Percentiles rank a stretch among this genome's conserved stretches.
phyloP scores from a whole-genome alignment of 2,888 invertebrate genomes.

The Patella pellucida region DNA sequence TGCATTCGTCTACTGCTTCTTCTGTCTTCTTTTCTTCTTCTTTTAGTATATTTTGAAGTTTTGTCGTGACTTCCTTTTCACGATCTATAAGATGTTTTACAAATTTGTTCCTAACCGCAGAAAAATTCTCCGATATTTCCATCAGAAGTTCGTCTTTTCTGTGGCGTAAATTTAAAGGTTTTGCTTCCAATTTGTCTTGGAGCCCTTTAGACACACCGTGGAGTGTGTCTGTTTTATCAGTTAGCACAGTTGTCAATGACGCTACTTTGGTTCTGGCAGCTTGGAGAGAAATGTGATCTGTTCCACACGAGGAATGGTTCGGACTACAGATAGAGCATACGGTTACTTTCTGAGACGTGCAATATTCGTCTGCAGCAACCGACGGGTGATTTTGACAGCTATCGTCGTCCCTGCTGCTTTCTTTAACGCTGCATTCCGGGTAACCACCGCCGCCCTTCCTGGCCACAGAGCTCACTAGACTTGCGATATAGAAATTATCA shows the following conservation, averaged over 20 bases:
- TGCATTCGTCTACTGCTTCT: constrained; percentile 13
- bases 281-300: constrained; percentile 9
- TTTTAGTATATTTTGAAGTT: constrained; percentile 14
- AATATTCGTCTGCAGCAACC: constrained; percentile 9
- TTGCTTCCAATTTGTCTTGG: constrained; percentile 1
- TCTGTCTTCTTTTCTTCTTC: constrained; percentile 4
- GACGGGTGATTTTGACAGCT: constrained; percentile 15
- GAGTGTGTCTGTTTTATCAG: background rate
- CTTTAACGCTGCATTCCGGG: background rate
- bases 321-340: constrained; percentile 11
- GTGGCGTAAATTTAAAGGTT: constrained; percentile 8
- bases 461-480: constrained; percentile 35
- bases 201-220: background rate
- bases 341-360: background rate
- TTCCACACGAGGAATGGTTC: constrained; percentile 8
- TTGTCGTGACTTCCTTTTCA: constrained; percentile 15
- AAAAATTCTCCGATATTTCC: constrained; percentile 16
- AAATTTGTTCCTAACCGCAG: constrained; percentile 7
- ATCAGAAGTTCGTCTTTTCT: constrained; percentile 13
- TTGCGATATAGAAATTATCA: constrained; percentile 42
- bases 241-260: background rate
- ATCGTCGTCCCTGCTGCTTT: constrained; percentile 6
- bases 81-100: constrained; percentile 12
- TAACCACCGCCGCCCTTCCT: background rate
- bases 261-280: constrained; percentile 1